Conservation (phyloP, 2,888 invertebrate genomes). For the Tromatobia lineatoria region DNA sequence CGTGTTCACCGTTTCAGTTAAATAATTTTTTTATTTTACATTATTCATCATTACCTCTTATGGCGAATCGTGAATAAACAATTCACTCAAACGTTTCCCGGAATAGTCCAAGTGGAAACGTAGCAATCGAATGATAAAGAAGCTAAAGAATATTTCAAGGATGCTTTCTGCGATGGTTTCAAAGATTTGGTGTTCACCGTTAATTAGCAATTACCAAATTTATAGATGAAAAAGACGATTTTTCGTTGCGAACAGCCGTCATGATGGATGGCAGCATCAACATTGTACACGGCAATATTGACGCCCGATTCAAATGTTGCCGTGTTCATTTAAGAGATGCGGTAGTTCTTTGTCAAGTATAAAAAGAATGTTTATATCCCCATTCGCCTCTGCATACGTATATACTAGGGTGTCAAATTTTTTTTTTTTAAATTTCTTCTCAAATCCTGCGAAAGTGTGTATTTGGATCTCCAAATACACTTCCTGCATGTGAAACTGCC, state of each 20-base stretch:
- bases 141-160: constrained; percentile 1
- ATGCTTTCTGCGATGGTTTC: constrained; percentile 2
- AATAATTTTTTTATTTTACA: too few relatives aligned
- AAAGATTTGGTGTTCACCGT: constrained; percentile 10
- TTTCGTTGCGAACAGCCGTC: constrained; percentile 8
- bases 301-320: constrained; percentile 15
- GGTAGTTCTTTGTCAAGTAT: too few relatives aligned
- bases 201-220: neutral
- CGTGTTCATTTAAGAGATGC: too few relatives aligned
- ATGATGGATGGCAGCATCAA: constrained; percentile 4
- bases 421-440: too few relatives aligned
- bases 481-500: too few relatives aligned
- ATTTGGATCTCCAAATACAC: too few relatives aligned
- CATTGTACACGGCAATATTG: constrained; percentile 1
- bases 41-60: too few relatives aligned
- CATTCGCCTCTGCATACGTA: neutral
- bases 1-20: too few relatives aligned
- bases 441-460: too few relatives aligned
- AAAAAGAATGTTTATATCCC: neutral
- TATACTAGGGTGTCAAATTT: too few relatives aligned
- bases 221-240: constrained; percentile 1
- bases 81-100: neutral
- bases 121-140: neutral
- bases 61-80: too few relatives aligned
- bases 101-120: constrained; percentile 2